A percentile compares a stretch with the other conserved stretches of the same genome.
Evolutionary conservation across 2,113 vertebrate species (phyloP).

Genomic region (Hemicordylus capensis): DNA sequence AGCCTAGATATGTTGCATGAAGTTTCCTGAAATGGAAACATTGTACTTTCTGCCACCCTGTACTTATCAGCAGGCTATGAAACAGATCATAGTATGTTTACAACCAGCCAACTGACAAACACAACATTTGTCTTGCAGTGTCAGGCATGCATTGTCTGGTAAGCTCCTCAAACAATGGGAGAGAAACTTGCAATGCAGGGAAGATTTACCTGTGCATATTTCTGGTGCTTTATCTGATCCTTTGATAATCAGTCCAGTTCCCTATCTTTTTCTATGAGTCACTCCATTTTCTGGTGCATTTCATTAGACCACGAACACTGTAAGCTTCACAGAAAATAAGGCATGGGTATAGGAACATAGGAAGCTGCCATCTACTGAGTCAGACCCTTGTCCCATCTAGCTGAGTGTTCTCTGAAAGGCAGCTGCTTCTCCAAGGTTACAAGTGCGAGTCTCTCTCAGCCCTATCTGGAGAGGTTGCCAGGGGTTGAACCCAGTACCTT

Average conservation of each 20-base stretch:
- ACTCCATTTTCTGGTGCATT: neutral
- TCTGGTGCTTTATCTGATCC: neutral
- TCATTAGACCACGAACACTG: neutral
- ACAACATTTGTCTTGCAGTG: too few relatives aligned
- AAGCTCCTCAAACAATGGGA: neutral
- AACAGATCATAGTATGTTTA: neutral
- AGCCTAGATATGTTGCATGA: too few relatives aligned
- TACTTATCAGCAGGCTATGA: too few relatives aligned
- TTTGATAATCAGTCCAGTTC: neutral
- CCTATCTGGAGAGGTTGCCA: too few relatives aligned
- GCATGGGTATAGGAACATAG: too few relatives aligned
- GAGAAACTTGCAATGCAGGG: rapidly evolving
- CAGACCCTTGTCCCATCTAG: too few relatives aligned
- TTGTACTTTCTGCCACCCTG: neutral
- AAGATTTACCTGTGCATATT: neutral
- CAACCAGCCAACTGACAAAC: neutral
- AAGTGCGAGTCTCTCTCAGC: too few relatives aligned
- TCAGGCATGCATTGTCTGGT: neutral
- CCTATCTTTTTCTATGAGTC: neutral
- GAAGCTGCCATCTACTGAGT: too few relatives aligned
- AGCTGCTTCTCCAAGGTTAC: too few relatives aligned
- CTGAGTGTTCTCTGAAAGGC: too few relatives aligned
- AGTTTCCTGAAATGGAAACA: neutral
- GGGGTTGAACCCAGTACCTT: too few relatives aligned
- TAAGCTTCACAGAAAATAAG: too few relatives aligned